Evolutionary conservation across 2,888 invertebrate genomes (phyloP), one percentile per base, ranked within the genome.

Genomic region (Tuta absoluta): DNA sequence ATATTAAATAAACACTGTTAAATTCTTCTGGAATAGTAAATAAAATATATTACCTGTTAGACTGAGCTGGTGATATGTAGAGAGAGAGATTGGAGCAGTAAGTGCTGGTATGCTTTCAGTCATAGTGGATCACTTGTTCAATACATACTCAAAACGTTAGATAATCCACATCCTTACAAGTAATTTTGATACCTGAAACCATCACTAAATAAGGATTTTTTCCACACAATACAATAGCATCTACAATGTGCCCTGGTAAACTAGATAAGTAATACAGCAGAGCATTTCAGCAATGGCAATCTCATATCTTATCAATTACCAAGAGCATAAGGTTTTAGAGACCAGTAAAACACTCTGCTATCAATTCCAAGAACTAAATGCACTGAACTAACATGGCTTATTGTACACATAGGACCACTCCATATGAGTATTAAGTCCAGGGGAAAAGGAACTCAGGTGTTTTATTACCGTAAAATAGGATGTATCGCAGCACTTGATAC

Each of bases 51-150:
- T 82, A 89, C 91, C 91, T 82, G 89, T 89, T 69, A 91, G 76
- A 75, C 91, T 89, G 60, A 91, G 84, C 74, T 91, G 91, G 75
- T 91, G 88, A 82, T 90, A 91, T 80, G 91, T 89, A 69, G 90
- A 83, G 67, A 91, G 75, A 65, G 89, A 87, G 77, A 89, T 88
- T 60, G 91, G 88, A 72, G 89, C 80, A 74, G 89, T 88, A 68
- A 90, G 82, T 70, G 82, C 75, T 73, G 87, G 78, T 73, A 80
- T 79, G 73, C 73, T 85, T 78, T 91, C 91, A 76, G 88, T 85
- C 91, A 91, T 91, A 77, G 75, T 90, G 33, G 63, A 59, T 45
- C 21, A 2, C n/a, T 24, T 62, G 24, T 45, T 58, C 56, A 65
- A 45, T 56, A 38, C 63, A 61, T 66, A 37, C 28, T 62, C 12